phyloP scores from a whole-genome alignment of 2,113 vertebrate genomes.

The Lanius collurio region DNA sequence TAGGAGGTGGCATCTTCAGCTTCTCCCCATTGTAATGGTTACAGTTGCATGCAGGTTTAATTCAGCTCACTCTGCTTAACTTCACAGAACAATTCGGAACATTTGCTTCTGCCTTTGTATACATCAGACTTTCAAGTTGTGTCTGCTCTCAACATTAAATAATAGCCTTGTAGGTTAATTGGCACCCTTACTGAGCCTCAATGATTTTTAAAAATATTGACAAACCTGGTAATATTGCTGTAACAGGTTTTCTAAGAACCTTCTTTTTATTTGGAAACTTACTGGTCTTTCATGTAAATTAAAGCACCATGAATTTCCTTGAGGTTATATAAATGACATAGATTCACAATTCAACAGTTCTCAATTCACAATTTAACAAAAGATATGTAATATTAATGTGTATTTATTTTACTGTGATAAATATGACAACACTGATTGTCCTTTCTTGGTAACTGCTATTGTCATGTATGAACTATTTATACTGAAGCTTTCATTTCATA shows the following conservation, averaged over 20 bases:
- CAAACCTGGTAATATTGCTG: background rate
- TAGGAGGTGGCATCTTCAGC: background rate
- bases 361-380: background rate
- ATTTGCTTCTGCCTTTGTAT: background rate
- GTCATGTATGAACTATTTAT: background rate
- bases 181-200: background rate
- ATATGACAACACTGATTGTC: background rate
- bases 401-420: background rate
- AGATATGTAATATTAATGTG: background rate
- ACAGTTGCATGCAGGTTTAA: background rate
- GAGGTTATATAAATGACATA: background rate
- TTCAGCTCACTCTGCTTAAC: background rate
- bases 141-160: background rate
- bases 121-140: background rate
- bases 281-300: background rate
- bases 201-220: background rate
- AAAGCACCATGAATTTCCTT: background rate
- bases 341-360: background rate
- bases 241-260: background rate
- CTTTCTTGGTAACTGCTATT: background rate
- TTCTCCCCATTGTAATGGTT: background rate
- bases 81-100: background rate
- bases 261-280: background rate
- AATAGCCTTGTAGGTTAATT: background rate
- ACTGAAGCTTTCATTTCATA: background rate